These are phyloP conservation scores for Crenuchus spilurus DNA, from an alignment of 2,797 vertebrate species.

Conservation along the genomic window DNA sequence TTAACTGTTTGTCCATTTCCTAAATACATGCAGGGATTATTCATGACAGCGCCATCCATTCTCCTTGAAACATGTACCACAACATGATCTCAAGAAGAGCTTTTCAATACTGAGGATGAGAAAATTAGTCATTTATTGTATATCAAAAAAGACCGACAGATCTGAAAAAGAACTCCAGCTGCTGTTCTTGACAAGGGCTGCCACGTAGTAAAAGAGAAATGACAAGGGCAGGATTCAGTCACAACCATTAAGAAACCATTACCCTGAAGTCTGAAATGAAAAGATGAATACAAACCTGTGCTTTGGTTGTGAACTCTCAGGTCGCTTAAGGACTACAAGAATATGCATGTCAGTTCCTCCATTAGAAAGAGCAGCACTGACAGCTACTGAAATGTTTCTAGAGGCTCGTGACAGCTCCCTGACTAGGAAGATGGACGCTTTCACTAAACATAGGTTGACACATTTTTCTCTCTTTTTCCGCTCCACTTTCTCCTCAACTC, in stretches of 20 bases:
- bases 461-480: slow-evolving; percentile 74
- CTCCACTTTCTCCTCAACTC: slow-evolving; percentile 76
- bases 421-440: slow-evolving; percentile 74
- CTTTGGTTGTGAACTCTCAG: slow-evolving; percentile 21
- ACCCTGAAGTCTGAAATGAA: slow-evolving; percentile 23
- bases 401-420: slow-evolving; percentile 75
- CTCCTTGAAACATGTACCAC: slow-evolving; percentile 9
- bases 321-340: slow-evolving; percentile 51
- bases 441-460: slow-evolving; percentile 81
- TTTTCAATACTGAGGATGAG: neutral
- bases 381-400: slow-evolving; percentile 77
- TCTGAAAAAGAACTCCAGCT: neutral
- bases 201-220: slow-evolving; percentile 19
- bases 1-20: neutral
- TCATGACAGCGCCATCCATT: neutral
- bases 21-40: neutral
- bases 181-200: slow-evolving; percentile 12
- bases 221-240: slow-evolving; percentile 20
- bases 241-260: slow-evolving; percentile 27
- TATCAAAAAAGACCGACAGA: neutral
- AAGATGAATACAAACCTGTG: slow-evolving; percentile 30
- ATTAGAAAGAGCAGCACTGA: slow-evolving; percentile 74
- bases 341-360: slow-evolving; percentile 75
- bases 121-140: slow-evolving; percentile 5
- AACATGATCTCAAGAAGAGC: neutral